Conservation (phyloP, 2,888 invertebrate species). For the Drosophila heteroneura region DNA sequence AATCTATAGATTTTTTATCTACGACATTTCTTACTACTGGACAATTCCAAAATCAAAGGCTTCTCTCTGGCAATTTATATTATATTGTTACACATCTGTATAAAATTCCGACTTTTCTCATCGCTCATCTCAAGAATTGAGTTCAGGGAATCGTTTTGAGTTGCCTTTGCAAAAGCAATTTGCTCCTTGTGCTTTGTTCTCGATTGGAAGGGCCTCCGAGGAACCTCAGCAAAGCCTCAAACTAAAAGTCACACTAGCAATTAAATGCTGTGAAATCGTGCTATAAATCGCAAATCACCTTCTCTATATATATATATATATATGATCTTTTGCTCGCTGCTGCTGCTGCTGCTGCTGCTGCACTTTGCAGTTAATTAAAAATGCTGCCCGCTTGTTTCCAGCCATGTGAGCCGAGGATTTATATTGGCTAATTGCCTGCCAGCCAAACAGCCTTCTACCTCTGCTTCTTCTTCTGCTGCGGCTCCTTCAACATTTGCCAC, state of each 20-base stretch:
- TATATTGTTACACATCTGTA: not conserved
- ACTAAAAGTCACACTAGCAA: constrained; percentile 7
- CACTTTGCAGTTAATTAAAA: constrained; percentile 67
- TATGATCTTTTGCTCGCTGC: constrained; percentile 24
- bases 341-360: constrained; percentile 13
- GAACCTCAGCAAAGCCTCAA: not conserved
- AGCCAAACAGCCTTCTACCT: not conserved
- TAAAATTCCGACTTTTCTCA: not conserved
- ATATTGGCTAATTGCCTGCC: constrained; percentile 50
- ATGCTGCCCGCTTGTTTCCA: constrained; percentile 46
- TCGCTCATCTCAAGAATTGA: not conserved
- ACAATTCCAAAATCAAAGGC: not conserved
- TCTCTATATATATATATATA: not conserved
- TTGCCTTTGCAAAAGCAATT: not conserved
- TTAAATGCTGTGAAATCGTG: constrained; percentile 21
- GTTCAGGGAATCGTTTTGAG: not conserved
- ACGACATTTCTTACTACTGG: not conserved
- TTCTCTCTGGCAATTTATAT: not conserved
- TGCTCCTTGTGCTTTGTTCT: not conserved
- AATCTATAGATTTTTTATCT: not conserved
- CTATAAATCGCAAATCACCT: constrained; percentile 41
- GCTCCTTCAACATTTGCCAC: constrained; percentile 29
- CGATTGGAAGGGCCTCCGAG: constrained; percentile 1
- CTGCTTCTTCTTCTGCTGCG: not conserved
- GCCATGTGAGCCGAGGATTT: constrained; percentile 46